A percentile compares a stretch with the other conserved stretches of the same genome.
Conservation (phyloP, 2,797 vertebrate genomes). For the Catostomus latipinnis region DNA sequence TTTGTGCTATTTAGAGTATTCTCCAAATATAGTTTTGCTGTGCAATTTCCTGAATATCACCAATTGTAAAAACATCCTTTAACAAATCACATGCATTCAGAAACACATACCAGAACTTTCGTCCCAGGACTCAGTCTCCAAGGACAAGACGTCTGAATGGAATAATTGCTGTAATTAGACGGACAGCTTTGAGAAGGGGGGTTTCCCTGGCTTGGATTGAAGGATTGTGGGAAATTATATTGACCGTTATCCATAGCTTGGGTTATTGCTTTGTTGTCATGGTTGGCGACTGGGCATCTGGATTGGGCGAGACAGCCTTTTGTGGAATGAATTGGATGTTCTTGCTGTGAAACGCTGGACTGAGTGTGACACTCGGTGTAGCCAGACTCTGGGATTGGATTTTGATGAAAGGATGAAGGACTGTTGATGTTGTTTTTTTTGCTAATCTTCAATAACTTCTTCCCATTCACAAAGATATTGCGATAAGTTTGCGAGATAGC, state of each 20-base stretch:
- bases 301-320: conserved; percentile 60
- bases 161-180: conserved; percentile 66
- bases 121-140: conserved; percentile 78
- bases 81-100: neutral
- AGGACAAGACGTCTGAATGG: conserved; percentile 71
- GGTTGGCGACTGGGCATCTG: conserved; percentile 60
- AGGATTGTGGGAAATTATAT: conserved; percentile 64
- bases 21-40: neutral
- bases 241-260: conserved; percentile 66
- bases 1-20: too few relatives aligned
- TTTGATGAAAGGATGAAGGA: conserved; percentile 64
- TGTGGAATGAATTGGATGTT: conserved; percentile 58
- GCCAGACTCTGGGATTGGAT: conserved; percentile 57
- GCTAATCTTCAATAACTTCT: conserved; percentile 71
- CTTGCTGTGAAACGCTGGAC: conserved; percentile 50
- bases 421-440: conserved; percentile 53
- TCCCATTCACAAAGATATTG: conserved; percentile 64
- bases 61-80: neutral
- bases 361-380: conserved; percentile 58
- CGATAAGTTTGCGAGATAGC: conserved; percentile 72
- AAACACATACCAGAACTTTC: conserved; percentile 79
- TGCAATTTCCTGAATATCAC: neutral
- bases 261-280: conserved; percentile 60
- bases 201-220: conserved; percentile 65
- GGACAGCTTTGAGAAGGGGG: conserved; percentile 62